A percentile compares a stretch with the other conserved stretches of the same genome.
Conservation (phyloP, 2,888 invertebrate species). For the Dicycla oo region DNA sequence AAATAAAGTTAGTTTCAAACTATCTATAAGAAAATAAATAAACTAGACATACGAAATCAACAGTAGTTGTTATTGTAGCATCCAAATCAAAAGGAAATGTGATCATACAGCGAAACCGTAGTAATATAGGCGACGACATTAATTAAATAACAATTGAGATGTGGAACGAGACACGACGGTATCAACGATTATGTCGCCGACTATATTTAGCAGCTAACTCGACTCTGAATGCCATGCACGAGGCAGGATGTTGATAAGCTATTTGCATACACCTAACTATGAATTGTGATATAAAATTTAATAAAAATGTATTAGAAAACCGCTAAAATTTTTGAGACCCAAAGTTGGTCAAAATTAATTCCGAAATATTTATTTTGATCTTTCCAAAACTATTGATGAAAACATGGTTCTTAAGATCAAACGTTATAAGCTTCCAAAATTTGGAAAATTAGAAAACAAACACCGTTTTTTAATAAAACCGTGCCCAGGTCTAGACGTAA, state of each 20-base stretch:
- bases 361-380: neutral
- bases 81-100: constrained; percentile 40
- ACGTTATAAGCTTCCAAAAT: neutral
- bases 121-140: constrained; percentile 59
- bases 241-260: constrained; percentile 85
- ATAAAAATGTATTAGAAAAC: constrained; percentile 52
- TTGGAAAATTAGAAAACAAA: neutral
- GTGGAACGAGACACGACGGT: constrained; percentile 69
- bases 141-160: constrained; percentile 68
- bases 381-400: neutral
- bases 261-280: constrained; percentile 81
- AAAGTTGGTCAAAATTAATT: neutral
- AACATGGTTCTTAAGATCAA: neutral
- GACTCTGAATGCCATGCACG: constrained; percentile 81
- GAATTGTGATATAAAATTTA: constrained; percentile 62
- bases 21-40: constrained; percentile 10
- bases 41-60: constrained; percentile 15
- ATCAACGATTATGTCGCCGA: constrained; percentile 71
- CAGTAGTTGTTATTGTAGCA: constrained; percentile 36
- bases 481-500: neutral
- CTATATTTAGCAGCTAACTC: constrained; percentile 76
- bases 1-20: neutral
- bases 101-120: constrained; percentile 59
- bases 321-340: constrained; percentile 28
- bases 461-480: neutral